These are phyloP conservation scores for Temnothorax rugatulus DNA, from an alignment of 2,888 invertebrate genomes.

Conservation along the genomic window DNA sequence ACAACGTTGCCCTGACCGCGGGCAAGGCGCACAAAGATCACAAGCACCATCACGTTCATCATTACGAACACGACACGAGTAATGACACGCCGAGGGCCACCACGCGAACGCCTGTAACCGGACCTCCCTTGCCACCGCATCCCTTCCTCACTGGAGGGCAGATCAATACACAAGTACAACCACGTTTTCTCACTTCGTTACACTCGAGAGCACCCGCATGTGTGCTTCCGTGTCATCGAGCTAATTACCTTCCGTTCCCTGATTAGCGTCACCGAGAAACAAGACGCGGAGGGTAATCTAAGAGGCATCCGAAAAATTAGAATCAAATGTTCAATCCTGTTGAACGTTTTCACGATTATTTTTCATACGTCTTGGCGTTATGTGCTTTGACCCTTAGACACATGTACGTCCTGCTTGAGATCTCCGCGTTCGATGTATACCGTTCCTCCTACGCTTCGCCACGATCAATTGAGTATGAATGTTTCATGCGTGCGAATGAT, in stretches of 20 bases:
- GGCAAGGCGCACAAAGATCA: constrained; percentile 95
- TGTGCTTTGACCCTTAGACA: too few relatives aligned
- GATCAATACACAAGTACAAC: constrained; percentile 87
- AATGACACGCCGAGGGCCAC: constrained; percentile 89
- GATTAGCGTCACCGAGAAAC: constrained; percentile 24
- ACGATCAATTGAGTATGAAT: constrained; percentile 25
- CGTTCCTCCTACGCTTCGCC: background rate
- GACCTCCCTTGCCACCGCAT: constrained; percentile 87
- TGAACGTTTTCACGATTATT: background rate
- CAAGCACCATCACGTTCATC: constrained; percentile 95
- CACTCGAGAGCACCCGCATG: background rate
- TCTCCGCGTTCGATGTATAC: background rate
- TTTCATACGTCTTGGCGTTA: background rate
- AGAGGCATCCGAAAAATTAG: background rate
- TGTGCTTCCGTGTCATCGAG: constrained; percentile 10
- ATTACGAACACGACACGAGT: constrained; percentile 91
- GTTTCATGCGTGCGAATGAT: constrained; percentile 15
- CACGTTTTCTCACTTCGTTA: constrained; percentile 37
- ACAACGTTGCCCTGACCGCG: constrained; percentile 93
- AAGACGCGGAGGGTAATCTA: background rate
- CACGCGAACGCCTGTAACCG: constrained; percentile 87
- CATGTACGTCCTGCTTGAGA: background rate
- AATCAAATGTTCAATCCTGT: too few relatives aligned
- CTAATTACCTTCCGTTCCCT: constrained; percentile 32
- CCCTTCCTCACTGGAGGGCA: constrained; percentile 90